Conservation (phyloP, 1,140 invertebrate species). For the Platyscapa corneri region DNA sequence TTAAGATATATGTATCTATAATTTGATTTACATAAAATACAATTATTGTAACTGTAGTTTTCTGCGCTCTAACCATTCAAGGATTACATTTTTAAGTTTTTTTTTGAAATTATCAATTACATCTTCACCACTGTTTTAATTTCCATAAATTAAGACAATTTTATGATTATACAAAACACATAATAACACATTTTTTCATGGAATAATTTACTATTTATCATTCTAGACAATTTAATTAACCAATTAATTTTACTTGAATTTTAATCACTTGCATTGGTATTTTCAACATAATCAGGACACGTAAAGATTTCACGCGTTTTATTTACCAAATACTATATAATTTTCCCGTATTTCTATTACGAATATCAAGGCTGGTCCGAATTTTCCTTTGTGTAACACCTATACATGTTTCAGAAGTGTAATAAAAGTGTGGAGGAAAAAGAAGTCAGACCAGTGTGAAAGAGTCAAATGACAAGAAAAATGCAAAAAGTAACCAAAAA, state of each 20-base stretch:
- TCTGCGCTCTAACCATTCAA: background rate
- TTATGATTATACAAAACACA: background rate
- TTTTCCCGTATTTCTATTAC: background rate
- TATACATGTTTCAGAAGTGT: background rate
- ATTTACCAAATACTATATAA: background rate
- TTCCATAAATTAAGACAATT: background rate
- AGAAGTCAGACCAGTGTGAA: background rate
- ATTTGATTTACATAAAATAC: background rate
- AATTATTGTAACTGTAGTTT: background rate
- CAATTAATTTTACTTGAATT: constrained; percentile 26
- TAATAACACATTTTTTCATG: background rate
- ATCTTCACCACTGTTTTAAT: background rate
- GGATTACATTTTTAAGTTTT: background rate
- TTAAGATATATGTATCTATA: background rate
- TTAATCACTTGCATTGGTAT: background rate
- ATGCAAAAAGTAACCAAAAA: background rate
- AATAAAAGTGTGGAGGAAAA: background rate
- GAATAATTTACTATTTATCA: background rate
- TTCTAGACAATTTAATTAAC: constrained; percentile 11
- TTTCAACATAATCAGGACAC: background rate
- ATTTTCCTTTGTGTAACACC: background rate
- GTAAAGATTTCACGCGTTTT: constrained; percentile 6
- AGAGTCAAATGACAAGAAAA: background rate
- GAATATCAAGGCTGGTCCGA: background rate
- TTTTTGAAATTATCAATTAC: background rate